These are phyloP conservation scores for Drosophila ustulata DNA, from an alignment of 2,888 invertebrate genomes.

Conservation along the genomic window DNA sequence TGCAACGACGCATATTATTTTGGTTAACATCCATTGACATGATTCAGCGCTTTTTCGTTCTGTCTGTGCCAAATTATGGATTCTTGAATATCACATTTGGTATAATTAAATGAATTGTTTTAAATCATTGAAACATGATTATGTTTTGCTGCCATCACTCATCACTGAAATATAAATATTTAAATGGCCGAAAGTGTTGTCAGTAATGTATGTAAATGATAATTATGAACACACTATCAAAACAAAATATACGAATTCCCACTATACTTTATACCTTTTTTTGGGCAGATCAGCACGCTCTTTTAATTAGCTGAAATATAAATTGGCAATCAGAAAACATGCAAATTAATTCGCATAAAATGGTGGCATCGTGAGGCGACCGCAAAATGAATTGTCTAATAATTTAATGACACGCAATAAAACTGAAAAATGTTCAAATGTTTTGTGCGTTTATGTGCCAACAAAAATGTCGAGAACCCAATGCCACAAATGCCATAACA, in stretches of 20 bases:
- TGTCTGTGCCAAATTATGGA: conserved; percentile 7
- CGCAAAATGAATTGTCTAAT: conserved; percentile 60
- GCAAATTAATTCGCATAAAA: conserved; percentile 7
- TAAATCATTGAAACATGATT: too few species aligned
- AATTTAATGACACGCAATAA: conserved; percentile 68
- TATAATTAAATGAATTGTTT: too few species aligned
- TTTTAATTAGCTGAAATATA: conserved; percentile 10
- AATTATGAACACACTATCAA: too few species aligned
- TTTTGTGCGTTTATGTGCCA: conserved; percentile 28
- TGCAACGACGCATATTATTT: conserved; percentile 40
- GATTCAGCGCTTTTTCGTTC: conserved; percentile 50
- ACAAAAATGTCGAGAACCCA: conserved; percentile 58
- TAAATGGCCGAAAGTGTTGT: too few species aligned
- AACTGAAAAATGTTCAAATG: conserved; percentile 32
- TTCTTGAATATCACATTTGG: background rate
- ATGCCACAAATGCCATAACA: conserved; percentile 79
- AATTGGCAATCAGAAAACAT: conserved; percentile 20
- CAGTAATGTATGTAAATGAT: too few species aligned
- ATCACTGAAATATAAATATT: too few species aligned
- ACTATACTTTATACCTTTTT: too few species aligned
- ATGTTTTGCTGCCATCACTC: too few species aligned
- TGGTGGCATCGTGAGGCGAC: conserved; percentile 20
- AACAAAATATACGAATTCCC: too few species aligned
- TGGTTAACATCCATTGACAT: conserved; percentile 45
- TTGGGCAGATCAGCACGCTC: background rate